Evolutionary conservation across 2,797 vertebrate species (phyloP), one percentile per base, ranked within the genome.

Genomic region (Clarias laeviceps): DNA sequence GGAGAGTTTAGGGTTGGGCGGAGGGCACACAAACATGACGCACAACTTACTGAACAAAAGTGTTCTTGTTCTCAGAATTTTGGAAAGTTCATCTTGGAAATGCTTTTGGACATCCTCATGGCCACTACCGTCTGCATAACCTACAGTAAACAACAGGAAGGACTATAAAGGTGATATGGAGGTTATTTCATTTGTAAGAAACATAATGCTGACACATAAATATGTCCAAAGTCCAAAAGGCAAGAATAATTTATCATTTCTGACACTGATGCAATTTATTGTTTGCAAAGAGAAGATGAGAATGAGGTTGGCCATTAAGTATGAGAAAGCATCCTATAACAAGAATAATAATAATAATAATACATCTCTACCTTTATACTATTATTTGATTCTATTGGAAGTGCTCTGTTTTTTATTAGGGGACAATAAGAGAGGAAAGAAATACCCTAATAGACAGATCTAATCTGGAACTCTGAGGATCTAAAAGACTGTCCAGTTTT

Each of bases 1-100:
- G 54, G 65, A 84, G 56, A 80, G 34, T 84, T 84, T 79, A 12
- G 83, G 83, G 73, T 50, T 78, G 83, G 83, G 61, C 62, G 40
- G 27, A 68, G 15, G 11, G 15, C 64, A 69, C 76, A 84, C 83
- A 78, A 77, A 83, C 73, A 78, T 40, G 29, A 22, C 64, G 27
- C 59, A 61, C 4, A 8, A 24, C 24, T 20, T 34, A 57, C 3
- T 15, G 14, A n/a, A 17, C 59, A 9, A 11, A 78, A 24, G 6
- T 40, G 32, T 22, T 8, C 27, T 22, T 2, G 8, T 84, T 80
- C 83, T 61, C 15, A 40, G 74, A 84, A 79, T 34, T 12, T 77
- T 76, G 61, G 17, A 54, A 80, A 70, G 64, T 7, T 22, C 4
- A 34, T 54, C n/a, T 69, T 27, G n/a, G 45, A 77, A 66, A 56